Evolutionary conservation across 2,797 vertebrate species (phyloP), one percentile per base, ranked within the genome.

Genomic region (Dicrostonyx torquatus): DNA sequence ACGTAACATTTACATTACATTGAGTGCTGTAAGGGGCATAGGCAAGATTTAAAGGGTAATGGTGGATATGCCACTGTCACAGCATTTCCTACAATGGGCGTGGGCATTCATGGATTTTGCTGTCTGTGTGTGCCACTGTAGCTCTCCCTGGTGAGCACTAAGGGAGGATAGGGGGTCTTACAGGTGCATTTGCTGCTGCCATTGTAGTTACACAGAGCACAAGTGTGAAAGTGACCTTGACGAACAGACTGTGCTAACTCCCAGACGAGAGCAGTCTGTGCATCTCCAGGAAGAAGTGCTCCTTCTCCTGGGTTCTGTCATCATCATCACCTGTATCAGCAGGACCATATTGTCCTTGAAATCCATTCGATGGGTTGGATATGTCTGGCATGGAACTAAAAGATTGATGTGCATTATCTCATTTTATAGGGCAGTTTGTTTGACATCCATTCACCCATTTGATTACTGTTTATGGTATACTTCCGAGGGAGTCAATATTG

Each of bases 361-460:
- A 97, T 66, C 73, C 79, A 94, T 87, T 91, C 93, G 94, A 77
- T 90, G 68, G 78, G 18, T 87, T 84, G 64, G 79, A 11, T 94
- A 87, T 91, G 76, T 87, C 83, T 96, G 87, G 26, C 26, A 78
- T 50, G 62, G 80, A 87, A 50, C 76, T 91, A 91, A 94, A 96
- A 96, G 91, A 97, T 97, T 97, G 96, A 96, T 97, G 91, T 94
- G 87, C 91, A 91, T 94, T 96, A 96, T 96, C 89, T 95, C 84
- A 95, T 70, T 97, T 95, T 97, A 96, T 95, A 94, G 94, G 58
- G 89, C 89, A 94, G 68, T 97, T 97, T 96, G 97, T 94, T 96
- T 89, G 95, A 97, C 94, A 94, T 87, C 70, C 60, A 92, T 58
- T 97, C 91, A 97, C 95, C 96, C 91, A 95, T 85, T 87, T 95